A percentile compares a stretch with the other conserved stretches of the same genome.
phyloP scores from a whole-genome alignment of 2,888 invertebrate species.

The Cosmorhoe ocellata region DNA sequence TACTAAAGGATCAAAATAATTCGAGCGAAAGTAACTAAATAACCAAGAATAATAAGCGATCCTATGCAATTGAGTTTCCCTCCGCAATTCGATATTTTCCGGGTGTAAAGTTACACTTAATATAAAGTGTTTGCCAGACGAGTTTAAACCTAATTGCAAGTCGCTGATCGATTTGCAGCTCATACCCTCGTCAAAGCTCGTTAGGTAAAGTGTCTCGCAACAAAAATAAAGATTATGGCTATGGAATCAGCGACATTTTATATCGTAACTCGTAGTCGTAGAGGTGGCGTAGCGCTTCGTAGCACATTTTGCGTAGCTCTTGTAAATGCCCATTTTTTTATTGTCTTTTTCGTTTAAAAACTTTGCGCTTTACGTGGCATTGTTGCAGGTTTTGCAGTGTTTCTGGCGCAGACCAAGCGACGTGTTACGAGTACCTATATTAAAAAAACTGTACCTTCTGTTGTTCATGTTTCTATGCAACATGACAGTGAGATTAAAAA shows the following conservation, averaged over 20 bases:
- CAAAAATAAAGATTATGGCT: slow-evolving; percentile 41
- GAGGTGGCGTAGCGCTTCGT: slow-evolving; percentile 14
- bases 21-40: neutral
- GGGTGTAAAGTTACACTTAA: slow-evolving; percentile 26
- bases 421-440: neutral
- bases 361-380: neutral
- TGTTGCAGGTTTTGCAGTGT: slow-evolving; percentile 1
- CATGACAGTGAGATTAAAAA: neutral
- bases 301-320: slow-evolving; percentile 2
- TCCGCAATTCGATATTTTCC: slow-evolving; percentile 31
- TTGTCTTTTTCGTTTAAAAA: neutral
- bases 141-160: slow-evolving; percentile 39
- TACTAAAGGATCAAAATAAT: no score
- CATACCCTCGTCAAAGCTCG: slow-evolving; percentile 43
- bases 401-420: neutral
- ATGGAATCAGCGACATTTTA: slow-evolving; percentile 13
- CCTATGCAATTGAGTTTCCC: slow-evolving; percentile 16
- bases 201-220: slow-evolving; percentile 52
- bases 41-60: slow-evolving; percentile 23
- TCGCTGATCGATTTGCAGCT: slow-evolving; percentile 40
- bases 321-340: neutral
- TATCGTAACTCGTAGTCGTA: slow-evolving; percentile 6
- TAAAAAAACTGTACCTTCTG: no score
- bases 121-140: slow-evolving; percentile 26
- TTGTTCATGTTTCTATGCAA: no score